phyloP scores from a whole-genome alignment of 2,113 vertebrate species.

The Atherinomorus stipes region DNA sequence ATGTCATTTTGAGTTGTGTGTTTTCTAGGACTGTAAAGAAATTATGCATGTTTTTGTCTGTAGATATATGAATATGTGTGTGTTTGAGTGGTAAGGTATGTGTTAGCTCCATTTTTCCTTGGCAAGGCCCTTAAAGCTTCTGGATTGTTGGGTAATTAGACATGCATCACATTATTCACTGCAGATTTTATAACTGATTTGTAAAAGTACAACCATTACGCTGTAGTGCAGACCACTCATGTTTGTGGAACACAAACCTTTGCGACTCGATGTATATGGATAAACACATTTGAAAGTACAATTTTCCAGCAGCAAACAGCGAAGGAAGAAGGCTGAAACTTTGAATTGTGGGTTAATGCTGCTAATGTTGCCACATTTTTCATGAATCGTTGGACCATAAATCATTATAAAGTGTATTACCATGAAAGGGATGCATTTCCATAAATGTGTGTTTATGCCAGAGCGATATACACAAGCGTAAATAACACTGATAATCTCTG shows the following conservation, averaged over 20 bases:
- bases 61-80: constrained; percentile 17
- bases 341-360: constrained; percentile 39
- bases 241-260: constrained; percentile 12
- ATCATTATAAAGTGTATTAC: constrained; percentile 80
- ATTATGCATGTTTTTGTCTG: constrained; percentile 26
- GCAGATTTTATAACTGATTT: constrained; percentile 75
- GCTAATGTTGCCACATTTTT: constrained; percentile 48
- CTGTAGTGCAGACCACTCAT: constrained; percentile 31
- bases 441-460: constrained; percentile 76
- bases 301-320: constrained; percentile 30
- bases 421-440: constrained; percentile 73
- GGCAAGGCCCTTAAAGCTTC: constrained; percentile 68
- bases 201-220: constrained; percentile 60
- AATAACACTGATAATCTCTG: constrained; percentile 79
- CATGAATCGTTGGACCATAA: constrained; percentile 66
- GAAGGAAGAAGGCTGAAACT: constrained; percentile 7
- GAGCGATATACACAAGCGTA: constrained; percentile 75
- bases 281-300: constrained; percentile 32
- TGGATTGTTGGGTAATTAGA: constrained; percentile 77
- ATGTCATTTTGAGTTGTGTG: constrained; percentile 55
- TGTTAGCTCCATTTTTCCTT: constrained; percentile 55
- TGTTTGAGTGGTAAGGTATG: constrained; percentile 33
- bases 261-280: constrained; percentile 11
- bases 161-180: constrained; percentile 75
- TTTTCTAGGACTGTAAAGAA: constrained; percentile 35